Conservation (phyloP, 2,888 invertebrate genomes). For the Heliconius aoede region DNA sequence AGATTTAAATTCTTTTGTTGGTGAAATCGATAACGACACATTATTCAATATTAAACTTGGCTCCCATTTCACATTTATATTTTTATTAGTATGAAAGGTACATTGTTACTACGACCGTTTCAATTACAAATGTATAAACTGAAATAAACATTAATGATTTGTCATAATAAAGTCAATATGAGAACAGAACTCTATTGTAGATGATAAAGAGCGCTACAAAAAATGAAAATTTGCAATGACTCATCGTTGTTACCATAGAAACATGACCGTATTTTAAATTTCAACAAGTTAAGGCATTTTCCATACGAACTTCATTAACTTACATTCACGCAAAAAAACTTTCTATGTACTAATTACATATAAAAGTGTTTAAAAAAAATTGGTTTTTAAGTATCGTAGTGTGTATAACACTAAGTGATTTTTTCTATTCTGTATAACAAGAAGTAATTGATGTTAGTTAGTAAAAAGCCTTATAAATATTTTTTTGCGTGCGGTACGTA, state of each 20-base stretch:
- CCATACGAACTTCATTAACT: background rate
- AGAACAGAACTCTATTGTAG: conserved; percentile 34
- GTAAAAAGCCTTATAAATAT: conserved; percentile 23
- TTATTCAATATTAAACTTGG: background rate
- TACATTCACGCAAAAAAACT: background rate
- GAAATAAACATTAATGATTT: conserved; percentile 35
- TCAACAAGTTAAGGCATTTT: background rate
- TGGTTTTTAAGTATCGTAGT: background rate
- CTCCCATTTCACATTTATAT: background rate
- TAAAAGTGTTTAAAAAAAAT: background rate
- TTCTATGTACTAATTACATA: background rate
- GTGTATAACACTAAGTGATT: background rate
- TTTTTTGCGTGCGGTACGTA: conserved; percentile 50
- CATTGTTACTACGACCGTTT: conserved; percentile 27
- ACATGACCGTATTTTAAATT: conserved; percentile 7
- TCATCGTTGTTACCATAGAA: conserved; percentile 21
- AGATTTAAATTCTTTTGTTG: too few species aligned
- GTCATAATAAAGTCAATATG: conserved; percentile 39
- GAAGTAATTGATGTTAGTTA: background rate
- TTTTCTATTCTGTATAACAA: background rate
- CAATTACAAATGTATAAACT: conserved; percentile 36
- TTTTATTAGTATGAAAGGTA: background rate
- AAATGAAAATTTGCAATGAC: conserved; percentile 15
- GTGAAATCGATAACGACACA: background rate
- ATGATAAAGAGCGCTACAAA: conserved; percentile 30